phyloP scores from a whole-genome alignment of 2,113 vertebrate species.

The Nothocercus nigrocapillus region DNA sequence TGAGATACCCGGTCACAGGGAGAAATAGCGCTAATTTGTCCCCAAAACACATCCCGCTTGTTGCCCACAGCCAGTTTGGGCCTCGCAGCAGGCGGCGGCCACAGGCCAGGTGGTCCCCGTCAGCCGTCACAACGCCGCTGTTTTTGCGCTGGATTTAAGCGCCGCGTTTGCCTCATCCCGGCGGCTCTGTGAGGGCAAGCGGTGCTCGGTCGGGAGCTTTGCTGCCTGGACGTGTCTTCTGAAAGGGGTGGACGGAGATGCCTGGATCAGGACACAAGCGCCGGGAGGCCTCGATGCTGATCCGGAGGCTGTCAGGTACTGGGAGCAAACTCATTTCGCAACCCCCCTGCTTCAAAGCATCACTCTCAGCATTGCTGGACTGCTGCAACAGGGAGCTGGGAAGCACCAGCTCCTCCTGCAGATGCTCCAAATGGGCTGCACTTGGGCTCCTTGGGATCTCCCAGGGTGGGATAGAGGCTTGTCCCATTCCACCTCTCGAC shows the following conservation, averaged over 20 bases:
- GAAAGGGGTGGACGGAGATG: neutral
- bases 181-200: neutral
- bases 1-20: too few species aligned
- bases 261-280: neutral
- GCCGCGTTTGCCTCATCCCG: neutral
- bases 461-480: too few species aligned
- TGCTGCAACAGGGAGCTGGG: too few species aligned
- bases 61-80: neutral
- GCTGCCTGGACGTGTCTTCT: neutral
- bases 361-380: too few species aligned
- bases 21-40: neutral
- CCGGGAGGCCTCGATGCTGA: rapidly evolving
- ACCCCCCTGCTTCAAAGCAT: too few species aligned
- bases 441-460: too few species aligned
- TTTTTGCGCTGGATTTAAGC: neutral
- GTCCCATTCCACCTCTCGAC: too few species aligned
- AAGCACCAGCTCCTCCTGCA: too few species aligned
- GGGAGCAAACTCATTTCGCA: rapidly evolving
- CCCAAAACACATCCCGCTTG: neutral
- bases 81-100: neutral
- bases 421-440: too few species aligned
- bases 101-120: conserved; percentile 30
- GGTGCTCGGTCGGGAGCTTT: neutral
- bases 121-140: neutral
- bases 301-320: neutral